Evolutionary conservation across 1,140 invertebrate genomes (phyloP), one percentile per base, ranked within the genome.

Genomic region (Drosophila nannoptera): DNA sequence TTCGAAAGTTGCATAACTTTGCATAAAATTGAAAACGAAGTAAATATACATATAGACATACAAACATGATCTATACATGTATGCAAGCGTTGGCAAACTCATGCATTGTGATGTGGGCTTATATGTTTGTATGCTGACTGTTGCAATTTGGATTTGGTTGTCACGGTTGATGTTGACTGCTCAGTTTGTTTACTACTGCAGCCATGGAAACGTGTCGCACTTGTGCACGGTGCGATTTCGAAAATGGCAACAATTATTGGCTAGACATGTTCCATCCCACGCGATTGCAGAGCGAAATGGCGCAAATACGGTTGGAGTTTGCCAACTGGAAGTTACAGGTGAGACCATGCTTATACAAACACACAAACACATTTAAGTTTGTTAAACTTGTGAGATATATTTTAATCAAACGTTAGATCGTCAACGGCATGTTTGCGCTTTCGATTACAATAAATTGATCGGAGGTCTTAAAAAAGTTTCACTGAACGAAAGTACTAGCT

Each of bases 141-240:
- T 42, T 71, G 69, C 63, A 71, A 50, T 49, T 61, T 40, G 68
- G 42, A 53, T 29, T 33, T 70, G 54, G 42, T 31, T 43, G 60
- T 36, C 38, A 49, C 49, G 36, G 55, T 48, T 75, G 50, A 55
- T 53, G 63, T 61, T 63, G 73, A 63, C 62, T 53, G 63, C 60
- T 75, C 46, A 83, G 63, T 75, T 69, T 72, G 69, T 56, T 73
- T 73, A 64, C 42, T 74, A 65, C 62, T 35, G 69, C 59, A 67
- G 74, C 61, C 69, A 88, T 88, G 87, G 87, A 88, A 87, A 88
- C 87, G 68, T 88, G 87, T 66, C 87, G 87, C 49, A 88, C 87
- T 62, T 88, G 87, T 88, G 87, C 87, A 42, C 87, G 78, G 48
- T 88, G 83, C 71, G 87, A 88, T 73, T 88, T 87, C 50, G 87